Conservation (phyloP, 2,113 vertebrate species). For the Vulpes vulpes region DNA sequence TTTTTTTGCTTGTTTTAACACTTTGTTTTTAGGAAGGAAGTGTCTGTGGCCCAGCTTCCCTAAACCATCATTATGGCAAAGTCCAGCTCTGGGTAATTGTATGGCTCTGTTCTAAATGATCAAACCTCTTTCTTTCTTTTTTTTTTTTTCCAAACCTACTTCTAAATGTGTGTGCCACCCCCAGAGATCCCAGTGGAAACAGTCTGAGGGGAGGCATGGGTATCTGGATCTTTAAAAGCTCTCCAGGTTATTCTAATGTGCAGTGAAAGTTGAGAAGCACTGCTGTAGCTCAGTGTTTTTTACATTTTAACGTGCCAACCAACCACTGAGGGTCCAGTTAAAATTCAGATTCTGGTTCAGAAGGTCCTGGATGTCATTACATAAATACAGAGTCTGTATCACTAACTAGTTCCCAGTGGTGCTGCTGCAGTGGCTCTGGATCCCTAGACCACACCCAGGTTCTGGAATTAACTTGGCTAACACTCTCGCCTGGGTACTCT, state of each 20-base stretch:
- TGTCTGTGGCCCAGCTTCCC: not conserved
- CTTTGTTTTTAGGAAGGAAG: not conserved
- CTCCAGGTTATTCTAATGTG: not conserved
- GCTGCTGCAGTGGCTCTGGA: no score
- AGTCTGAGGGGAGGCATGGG: not conserved
- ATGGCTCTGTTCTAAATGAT: not conserved
- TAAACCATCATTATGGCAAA: not conserved
- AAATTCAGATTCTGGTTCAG: not conserved
- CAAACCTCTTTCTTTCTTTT: not conserved
- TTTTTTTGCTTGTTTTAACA: not conserved
- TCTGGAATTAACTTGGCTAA: not conserved
- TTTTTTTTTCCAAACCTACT: not conserved
- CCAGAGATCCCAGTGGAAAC: not conserved
- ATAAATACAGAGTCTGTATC: not conserved
- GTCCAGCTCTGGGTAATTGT: not conserved
- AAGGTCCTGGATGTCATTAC: not conserved
- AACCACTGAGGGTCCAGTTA: not conserved
- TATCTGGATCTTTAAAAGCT: not conserved
- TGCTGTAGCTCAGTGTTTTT: not conserved
- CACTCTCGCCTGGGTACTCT: not conserved
- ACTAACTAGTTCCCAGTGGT: accelerated
- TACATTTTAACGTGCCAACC: not conserved
- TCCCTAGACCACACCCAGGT: not conserved
- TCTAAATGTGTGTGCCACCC: not conserved
- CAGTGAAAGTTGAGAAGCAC: not conserved